Percentiles rank a stretch among this genome's conserved stretches.
These are phyloP conservation scores for Poeciliopsis occidentalis DNA, from an alignment of 2,113 vertebrate genomes.

Conservation along the genomic window DNA sequence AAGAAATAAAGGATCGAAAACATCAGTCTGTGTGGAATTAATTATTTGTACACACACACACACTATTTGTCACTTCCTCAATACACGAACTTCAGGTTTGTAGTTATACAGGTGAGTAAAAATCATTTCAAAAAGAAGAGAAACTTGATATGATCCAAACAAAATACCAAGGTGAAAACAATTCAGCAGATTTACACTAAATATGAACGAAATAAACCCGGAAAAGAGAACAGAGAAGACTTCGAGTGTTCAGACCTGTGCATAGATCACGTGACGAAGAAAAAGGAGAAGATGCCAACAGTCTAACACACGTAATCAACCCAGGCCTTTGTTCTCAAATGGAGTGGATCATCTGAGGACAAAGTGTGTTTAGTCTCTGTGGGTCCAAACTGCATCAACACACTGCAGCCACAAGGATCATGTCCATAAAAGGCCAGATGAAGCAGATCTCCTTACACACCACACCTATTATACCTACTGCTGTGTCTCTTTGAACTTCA, in stretches of 20 bases:
- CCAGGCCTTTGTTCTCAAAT: neutral
- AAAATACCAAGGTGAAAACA: neutral
- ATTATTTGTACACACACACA: too few species aligned
- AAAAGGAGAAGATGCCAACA: conserved; percentile 5
- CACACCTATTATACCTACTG: neutral
- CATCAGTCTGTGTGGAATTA: too few species aligned
- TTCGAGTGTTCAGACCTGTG: neutral
- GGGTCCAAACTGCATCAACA: conserved; percentile 34
- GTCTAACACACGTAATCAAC: neutral
- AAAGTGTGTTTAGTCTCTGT: conserved; percentile 39
- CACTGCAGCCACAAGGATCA: conserved; percentile 45
- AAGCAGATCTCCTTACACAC: conserved; percentile 8
- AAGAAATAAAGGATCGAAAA: too few species aligned
- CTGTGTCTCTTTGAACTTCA: neutral
- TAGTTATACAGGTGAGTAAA: too few species aligned
- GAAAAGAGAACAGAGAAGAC: neutral
- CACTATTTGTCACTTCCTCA: too few species aligned
- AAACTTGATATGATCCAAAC: too few species aligned
- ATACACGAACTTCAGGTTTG: too few species aligned
- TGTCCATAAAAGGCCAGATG: conserved; percentile 60
- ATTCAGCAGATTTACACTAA: neutral
- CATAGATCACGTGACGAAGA: neutral
- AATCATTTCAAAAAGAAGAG: too few species aligned
- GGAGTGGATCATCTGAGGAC: neutral
- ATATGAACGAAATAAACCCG: neutral